phyloP scores from a whole-genome alignment of 2,113 vertebrate species.

The Nettapus auritus region DNA sequence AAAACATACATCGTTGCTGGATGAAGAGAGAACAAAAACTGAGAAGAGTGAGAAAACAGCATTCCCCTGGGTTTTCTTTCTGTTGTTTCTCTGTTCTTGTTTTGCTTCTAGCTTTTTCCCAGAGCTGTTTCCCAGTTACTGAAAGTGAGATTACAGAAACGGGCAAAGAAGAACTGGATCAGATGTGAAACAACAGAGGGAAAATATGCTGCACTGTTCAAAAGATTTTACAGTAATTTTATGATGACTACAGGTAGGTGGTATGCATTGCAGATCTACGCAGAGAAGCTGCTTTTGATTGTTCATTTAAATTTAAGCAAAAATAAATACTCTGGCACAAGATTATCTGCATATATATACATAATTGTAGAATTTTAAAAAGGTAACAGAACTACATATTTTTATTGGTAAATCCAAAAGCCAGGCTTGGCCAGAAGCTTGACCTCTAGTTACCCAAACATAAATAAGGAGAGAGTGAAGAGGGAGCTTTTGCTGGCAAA shows the following conservation, averaged over 20 bases:
- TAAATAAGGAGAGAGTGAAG: background rate
- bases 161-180: background rate
- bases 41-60: background rate
- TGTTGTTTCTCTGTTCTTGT: background rate
- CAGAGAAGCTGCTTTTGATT: background rate
- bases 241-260: background rate
- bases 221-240: background rate
- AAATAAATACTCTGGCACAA: background rate
- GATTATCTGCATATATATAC: background rate
- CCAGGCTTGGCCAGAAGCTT: background rate
- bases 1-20: background rate
- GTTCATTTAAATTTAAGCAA: background rate
- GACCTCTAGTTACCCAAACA: constrained; percentile 31
- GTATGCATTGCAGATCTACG: background rate
- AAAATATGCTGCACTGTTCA: background rate
- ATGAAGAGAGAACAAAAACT: background rate
- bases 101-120: background rate
- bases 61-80: background rate
- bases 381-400: background rate
- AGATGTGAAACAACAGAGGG: background rate
- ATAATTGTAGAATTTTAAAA: background rate
- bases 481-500: background rate
- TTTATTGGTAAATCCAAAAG: background rate
- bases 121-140: background rate
- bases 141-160: background rate